phyloP scores from a whole-genome alignment of 53 echinoderm and acorn worm species.

The Arbacia lixula region DNA sequence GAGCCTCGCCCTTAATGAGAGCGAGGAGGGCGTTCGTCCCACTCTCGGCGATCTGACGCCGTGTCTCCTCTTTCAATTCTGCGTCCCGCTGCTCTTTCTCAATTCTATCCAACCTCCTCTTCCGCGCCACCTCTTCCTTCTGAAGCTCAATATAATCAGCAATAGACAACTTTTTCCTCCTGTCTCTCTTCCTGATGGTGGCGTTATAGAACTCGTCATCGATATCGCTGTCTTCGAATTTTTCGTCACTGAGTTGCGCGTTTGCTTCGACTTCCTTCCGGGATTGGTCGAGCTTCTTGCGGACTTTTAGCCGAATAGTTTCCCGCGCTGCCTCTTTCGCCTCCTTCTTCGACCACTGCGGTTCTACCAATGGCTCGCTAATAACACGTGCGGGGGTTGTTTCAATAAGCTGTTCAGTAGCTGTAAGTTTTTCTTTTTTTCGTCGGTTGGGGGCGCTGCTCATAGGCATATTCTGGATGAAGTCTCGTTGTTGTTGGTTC shows the following conservation, averaged over 20 bases:
- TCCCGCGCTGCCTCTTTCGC: slow-evolving; percentile 11
- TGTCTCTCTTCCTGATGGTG: slow-evolving; percentile 32
- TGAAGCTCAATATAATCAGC: slow-evolving; percentile 44
- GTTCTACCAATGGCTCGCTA: slow-evolving; percentile 14
- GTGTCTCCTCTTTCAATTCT: slow-evolving; percentile 15
- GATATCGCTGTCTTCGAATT: slow-evolving; percentile 50
- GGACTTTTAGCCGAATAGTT: slow-evolving; percentile 3
- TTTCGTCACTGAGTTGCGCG: slow-evolving; percentile 43
- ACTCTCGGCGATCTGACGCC: slow-evolving; percentile 29
- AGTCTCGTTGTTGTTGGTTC: slow-evolving; percentile 27
- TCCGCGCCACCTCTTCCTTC: slow-evolving; percentile 52
- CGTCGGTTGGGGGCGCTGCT: not conserved
- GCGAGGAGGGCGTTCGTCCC: slow-evolving; percentile 39
- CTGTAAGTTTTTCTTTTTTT: not conserved
- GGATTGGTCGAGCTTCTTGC: slow-evolving; percentile 35
- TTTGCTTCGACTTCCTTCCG: slow-evolving; percentile 10
- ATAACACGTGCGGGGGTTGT: slow-evolving; percentile 26
- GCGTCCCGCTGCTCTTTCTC: slow-evolving; percentile 5
- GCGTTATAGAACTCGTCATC: slow-evolving; percentile 60
- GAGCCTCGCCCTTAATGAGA: slow-evolving; percentile 40
- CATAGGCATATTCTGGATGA: slow-evolving; percentile 38
- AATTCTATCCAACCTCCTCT: not conserved
- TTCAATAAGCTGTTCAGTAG: slow-evolving; percentile 51
- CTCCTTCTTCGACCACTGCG: slow-evolving; percentile 42
- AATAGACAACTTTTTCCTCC: slow-evolving; percentile 38